These are phyloP conservation scores for Trissolcus brochymenae DNA, from an alignment of 2,888 invertebrate species.

Conservation along the genomic window DNA sequence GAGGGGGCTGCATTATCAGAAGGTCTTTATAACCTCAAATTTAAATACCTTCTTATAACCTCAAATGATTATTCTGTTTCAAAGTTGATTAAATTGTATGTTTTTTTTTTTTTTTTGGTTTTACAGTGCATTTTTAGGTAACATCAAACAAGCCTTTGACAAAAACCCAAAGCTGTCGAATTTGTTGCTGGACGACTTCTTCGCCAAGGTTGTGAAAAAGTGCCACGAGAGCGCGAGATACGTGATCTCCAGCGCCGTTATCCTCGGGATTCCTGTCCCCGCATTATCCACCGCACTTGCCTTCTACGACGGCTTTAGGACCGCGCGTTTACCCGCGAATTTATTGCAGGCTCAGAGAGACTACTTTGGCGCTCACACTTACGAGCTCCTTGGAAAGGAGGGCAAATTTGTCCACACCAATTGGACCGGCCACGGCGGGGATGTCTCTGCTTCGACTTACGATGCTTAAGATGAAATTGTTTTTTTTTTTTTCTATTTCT, in stretches of 20 bases:
- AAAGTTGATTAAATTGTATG: too few species aligned
- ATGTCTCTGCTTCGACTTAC: slow-evolving; percentile 95
- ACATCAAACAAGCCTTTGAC: slow-evolving; percentile 95
- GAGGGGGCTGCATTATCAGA: slow-evolving; percentile 98
- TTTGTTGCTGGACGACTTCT: slow-evolving; percentile 94
- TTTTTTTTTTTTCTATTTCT: too few species aligned
- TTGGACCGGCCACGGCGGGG: slow-evolving; percentile 99
- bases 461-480: slow-evolving; percentile 79
- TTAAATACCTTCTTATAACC: background rate
- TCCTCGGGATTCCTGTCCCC: slow-evolving; percentile 94
- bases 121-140: slow-evolving; percentile 88
- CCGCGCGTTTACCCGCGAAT: slow-evolving; percentile 93
- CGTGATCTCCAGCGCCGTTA: slow-evolving; percentile 84
- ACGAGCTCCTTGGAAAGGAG: slow-evolving; percentile 90
- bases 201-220: slow-evolving; percentile 87
- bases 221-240: slow-evolving; percentile 91
- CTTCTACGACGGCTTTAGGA: slow-evolving; percentile 97
- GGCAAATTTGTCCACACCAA: slow-evolving; percentile 97
- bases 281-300: slow-evolving; percentile 95
- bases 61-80: background rate
- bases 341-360: slow-evolving; percentile 97
- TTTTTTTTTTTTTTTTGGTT: background rate
- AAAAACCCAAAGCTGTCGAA: slow-evolving; percentile 91
- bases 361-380: slow-evolving; percentile 99
- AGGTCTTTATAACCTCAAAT: slow-evolving; percentile 79